Evolutionary conservation across 2,888 invertebrate genomes (phyloP), one percentile per base, ranked within the genome.

Genomic region (Ischnura elegans): DNA sequence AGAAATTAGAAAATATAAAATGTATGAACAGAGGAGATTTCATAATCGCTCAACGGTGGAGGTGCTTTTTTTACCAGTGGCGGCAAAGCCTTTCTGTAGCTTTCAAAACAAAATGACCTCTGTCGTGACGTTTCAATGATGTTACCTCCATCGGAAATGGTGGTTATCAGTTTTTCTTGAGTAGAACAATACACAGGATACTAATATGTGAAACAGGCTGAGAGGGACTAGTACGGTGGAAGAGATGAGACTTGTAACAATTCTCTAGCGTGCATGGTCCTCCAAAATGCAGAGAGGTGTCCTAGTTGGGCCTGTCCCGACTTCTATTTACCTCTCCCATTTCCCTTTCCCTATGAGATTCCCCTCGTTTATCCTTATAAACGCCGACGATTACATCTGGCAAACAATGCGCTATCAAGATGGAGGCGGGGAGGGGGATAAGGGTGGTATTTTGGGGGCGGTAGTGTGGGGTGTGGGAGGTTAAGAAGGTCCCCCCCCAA

Each of bases 351-450:
- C 86, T 25, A 16, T 19, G 19, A 86, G 46, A 86, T 86, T 45
- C 86, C 86, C 86, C 86, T 86, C n/a, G 86, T 86, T 86, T 86
- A 86, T 86, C 46, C 86, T 25, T 86, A 86, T 86, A 86, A 86
- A 86, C 86, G 86, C 86, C 25, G 86, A 45, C 86, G 86, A 86
- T 86, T 86, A 86, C 86, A 86, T 86, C 86, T 86, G 86, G 86
- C 86, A 86, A 86, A 86, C 86, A 86, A 86, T 86, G 86, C 86
- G 86, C 46, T 86, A 86, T 86, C 86, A 86, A 86, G 86, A 86
- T 86, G 86, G 46, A 86, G 86, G 86, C 6, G 46, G 36, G 16
- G 76, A 29, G 36, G 36, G 86, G 10, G 25, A 25, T 16, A 25
- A 25, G 45, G 43, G 16, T 43, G 43, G 43, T 0, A 5, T 0